phyloP scores from a whole-genome alignment of 2,888 invertebrate genomes.

The Cremastobaeus sp. region DNA sequence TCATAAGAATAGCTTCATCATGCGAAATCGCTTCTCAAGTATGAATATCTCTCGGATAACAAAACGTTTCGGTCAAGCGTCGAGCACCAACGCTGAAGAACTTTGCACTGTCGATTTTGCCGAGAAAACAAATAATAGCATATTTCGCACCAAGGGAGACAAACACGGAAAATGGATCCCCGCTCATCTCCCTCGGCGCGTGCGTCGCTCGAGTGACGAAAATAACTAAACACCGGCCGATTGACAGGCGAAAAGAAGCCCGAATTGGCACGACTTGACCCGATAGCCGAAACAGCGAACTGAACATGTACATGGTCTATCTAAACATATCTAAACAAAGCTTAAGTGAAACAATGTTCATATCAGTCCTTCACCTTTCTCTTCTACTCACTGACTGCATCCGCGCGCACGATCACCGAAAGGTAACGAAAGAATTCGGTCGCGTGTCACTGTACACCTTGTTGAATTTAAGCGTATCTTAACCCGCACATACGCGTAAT shows the following conservation, averaged over 20 bases:
- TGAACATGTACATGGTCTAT: constrained; percentile 28
- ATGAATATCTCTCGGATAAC: no score
- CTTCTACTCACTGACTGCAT: constrained; percentile 38
- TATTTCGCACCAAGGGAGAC: no score
- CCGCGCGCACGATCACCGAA: constrained; percentile 21
- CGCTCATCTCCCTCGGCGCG: no score
- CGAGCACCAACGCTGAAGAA: constrained; percentile 5
- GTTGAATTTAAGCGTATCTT: constrained; percentile 37
- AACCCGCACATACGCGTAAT: constrained; percentile 37
- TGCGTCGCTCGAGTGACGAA: no score
- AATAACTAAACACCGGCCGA: no score
- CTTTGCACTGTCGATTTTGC: no score
- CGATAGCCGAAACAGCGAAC: constrained; percentile 19
- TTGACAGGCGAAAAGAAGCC: no score
- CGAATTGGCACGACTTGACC: no score
- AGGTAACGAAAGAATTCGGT: constrained; percentile 12
- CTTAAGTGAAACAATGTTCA: constrained; percentile 26
- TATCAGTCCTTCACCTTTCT: constrained; percentile 54
- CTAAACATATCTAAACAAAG: constrained; percentile 35
- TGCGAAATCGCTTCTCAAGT: no score
- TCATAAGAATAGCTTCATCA: no score
- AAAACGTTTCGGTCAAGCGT: constrained; percentile 14
- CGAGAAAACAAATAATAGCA: no score
- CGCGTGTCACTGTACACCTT: constrained; percentile 2
- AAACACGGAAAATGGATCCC: no score